phyloP scores from a whole-genome alignment of 2,888 invertebrate genomes.

The Tenthredo mesomela region DNA sequence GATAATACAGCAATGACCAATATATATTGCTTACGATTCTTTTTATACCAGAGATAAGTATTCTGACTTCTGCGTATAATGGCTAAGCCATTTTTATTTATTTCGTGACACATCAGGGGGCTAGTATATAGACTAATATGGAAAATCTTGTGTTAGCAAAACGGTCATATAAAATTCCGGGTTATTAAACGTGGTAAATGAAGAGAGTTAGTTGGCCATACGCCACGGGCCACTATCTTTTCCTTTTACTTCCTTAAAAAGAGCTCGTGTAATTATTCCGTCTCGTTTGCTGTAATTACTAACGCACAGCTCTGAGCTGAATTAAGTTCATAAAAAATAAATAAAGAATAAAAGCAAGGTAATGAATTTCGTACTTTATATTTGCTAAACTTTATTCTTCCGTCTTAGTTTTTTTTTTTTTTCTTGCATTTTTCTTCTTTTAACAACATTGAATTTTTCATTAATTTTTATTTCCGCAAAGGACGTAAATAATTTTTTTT shows the following conservation, averaged over 20 bases:
- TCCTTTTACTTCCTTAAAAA: slow-evolving; percentile 25
- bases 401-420: neutral
- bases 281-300: slow-evolving; percentile 13
- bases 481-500: neutral
- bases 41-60: neutral
- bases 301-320: neutral
- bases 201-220: neutral
- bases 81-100: neutral
- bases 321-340: neutral
- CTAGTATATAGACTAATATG: neutral
- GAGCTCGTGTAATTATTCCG: slow-evolving; percentile 1
- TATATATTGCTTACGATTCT: neutral
- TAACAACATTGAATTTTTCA: neutral
- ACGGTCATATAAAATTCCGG: neutral
- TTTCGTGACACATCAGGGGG: neutral
- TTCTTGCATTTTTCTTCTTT: neutral
- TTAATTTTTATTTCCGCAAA: neutral
- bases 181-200: slow-evolving; percentile 1
- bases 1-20: neutral
- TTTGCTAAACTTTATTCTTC: neutral
- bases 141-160: neutral
- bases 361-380: neutral
- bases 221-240: neutral
- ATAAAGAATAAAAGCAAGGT: neutral
- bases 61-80: neutral